Evolutionary conservation across 2,797 vertebrate genomes (phyloP), one percentile per base, ranked within the genome.

Genomic region (Discoglossus pictus): DNA sequence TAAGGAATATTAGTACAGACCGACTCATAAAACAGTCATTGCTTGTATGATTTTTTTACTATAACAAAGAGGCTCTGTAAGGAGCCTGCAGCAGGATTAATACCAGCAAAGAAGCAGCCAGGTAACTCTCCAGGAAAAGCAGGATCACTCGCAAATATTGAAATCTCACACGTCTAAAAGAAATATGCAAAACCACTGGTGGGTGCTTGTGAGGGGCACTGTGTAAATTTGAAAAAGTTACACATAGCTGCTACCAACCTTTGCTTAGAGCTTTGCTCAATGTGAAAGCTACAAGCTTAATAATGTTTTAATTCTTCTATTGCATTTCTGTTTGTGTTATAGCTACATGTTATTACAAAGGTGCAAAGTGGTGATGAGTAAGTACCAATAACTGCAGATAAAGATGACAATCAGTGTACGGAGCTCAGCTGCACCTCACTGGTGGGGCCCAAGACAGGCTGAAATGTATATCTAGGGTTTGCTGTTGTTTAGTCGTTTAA

Each of bases 111-210:
- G 54, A 21, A 59, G 39, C 65, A 34, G 54, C 39, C 55, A 52
- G 36, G 46, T 68, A 68, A 68, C 65, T 68, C 55, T 68, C 65
- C 46, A 68, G 55, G 46, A 68, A 68, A 62, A 68, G 52, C 53
- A 56, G 39, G 27, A 60, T 61, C 55, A 18, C 47, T 35, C 38
- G 21, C 65, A 68, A 68, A 68, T 68, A 68, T 61, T 61, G 65
- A 68, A 68, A 60, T 60, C 38, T 68, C 65, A 60, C 65, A 68
- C 58, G 38, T 68, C 65, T 61, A 68, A 52, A 52, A 43, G 55
- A 59, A 68, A 52, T 68, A 68, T 51, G 48, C 48, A 68, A 44
- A 68, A 36, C 24, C 50, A n/a, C 17, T 68, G 23, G 11, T 60
- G 9, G 8, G 43, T 20, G 8, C 46, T 39, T 47, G 21, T 38